Evolutionary conservation across 1,140 invertebrate species (phyloP).

Genomic region (Platorchestia sp.): DNA sequence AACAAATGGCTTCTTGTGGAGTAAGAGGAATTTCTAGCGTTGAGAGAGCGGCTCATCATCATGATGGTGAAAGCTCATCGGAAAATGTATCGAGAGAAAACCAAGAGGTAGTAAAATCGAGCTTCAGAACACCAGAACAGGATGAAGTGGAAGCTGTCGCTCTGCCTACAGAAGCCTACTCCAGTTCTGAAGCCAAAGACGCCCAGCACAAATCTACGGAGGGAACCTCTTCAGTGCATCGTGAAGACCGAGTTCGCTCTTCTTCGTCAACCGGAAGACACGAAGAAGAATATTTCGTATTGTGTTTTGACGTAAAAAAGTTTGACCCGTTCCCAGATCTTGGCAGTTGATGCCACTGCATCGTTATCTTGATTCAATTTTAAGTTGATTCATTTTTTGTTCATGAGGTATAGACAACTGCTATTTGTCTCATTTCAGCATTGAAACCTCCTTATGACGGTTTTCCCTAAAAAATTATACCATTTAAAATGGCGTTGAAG

Average conservation of each 20-base stretch:
- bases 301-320: slow-evolving; percentile 45
- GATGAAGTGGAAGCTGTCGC: not conserved
- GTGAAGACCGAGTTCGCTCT: not conserved
- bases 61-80: not conserved
- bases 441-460: not conserved
- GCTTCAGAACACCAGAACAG: not conserved
- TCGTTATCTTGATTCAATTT: not conserved
- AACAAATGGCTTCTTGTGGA: not conserved
- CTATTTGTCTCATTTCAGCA: not conserved
- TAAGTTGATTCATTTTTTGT: not conserved
- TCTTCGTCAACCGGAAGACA: not conserved
- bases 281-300: slow-evolving; percentile 37
- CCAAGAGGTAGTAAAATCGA: not conserved
- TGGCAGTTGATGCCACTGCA: not conserved
- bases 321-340: slow-evolving; percentile 12
- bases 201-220: not conserved
- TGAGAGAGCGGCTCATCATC: not conserved
- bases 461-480: not conserved
- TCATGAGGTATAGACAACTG: not conserved
- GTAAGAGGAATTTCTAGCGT: not conserved
- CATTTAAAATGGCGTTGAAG: not conserved
- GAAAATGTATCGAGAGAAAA: not conserved
- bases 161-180: not conserved
- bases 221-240: not conserved
- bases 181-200: not conserved